These are phyloP conservation scores for Agapetus fuscipes DNA, from an alignment of 2,888 invertebrate species.

Conservation along the genomic window DNA sequence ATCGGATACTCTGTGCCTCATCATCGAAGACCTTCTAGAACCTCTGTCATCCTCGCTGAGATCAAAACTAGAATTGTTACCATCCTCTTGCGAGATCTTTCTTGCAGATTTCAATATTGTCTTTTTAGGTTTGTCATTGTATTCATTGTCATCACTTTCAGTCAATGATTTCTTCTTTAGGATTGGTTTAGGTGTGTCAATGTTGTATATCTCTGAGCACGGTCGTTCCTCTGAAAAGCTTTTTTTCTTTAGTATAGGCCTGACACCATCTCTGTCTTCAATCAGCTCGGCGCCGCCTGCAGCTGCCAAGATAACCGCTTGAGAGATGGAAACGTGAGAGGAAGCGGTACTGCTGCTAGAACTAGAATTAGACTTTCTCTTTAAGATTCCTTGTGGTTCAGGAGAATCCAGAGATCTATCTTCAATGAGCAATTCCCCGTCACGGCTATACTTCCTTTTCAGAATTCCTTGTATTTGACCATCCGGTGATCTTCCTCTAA, in stretches of 20 bases:
- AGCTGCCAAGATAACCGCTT: conserved; percentile 55
- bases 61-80: conserved; percentile 42
- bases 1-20: conserved; percentile 45
- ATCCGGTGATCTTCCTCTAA: conserved; percentile 55
- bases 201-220: conserved; percentile 37
- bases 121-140: conserved; percentile 59
- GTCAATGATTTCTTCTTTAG: conserved; percentile 78
- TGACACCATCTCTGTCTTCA: conserved; percentile 51
- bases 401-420: conserved; percentile 54
- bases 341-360: conserved; percentile 54
- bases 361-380: conserved; percentile 65
- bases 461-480: conserved; percentile 56
- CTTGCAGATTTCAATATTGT: conserved; percentile 70
- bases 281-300: conserved; percentile 49
- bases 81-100: conserved; percentile 56
- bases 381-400: conserved; percentile 70
- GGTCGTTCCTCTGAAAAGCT: conserved; percentile 61
- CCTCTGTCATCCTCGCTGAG: conserved; percentile 46
- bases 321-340: conserved; percentile 59
- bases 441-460: conserved; percentile 57
- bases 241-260: conserved; percentile 78
- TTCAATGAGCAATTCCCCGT: conserved; percentile 50
- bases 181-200: conserved; percentile 61
- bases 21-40: conserved; percentile 46
- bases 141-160: conserved; percentile 64